Conservation (phyloP, 2,113 vertebrate species). For the Odocoileus hemionus region DNA sequence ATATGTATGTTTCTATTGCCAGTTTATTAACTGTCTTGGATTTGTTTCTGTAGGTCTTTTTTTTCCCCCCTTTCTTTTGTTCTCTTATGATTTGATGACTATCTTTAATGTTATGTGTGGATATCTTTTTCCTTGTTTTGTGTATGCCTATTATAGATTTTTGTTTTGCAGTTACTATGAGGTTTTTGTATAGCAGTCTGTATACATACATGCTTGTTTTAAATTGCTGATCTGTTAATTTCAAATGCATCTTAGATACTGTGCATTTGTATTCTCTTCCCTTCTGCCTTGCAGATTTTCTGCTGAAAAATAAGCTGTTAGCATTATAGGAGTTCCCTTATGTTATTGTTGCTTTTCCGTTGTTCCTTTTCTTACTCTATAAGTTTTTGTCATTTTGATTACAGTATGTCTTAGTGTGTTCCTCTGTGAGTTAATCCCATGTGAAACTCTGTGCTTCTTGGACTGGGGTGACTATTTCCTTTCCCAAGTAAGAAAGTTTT, state of each 20-base stretch:
- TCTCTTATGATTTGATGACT: not conserved
- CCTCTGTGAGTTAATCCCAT: not conserved
- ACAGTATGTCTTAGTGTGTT: not conserved
- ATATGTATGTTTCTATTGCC: not conserved
- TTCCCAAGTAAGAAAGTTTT: not conserved
- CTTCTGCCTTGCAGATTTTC: not conserved
- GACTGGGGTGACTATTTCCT: not conserved
- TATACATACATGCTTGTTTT: not conserved
- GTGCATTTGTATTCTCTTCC: not conserved
- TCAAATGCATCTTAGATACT: not conserved
- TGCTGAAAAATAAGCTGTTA: not conserved
- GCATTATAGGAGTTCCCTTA: not conserved
- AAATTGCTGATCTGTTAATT: not conserved
- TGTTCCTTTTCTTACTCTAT: not conserved
- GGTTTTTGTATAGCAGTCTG: not conserved
- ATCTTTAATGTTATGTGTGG: not conserved
- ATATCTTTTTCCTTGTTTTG: not conserved
- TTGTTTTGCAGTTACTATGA: not conserved
- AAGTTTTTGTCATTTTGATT: not conserved
- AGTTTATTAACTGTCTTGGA: not conserved
- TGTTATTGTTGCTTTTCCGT: not conserved
- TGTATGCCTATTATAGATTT: not conserved
- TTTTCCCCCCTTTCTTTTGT: not conserved
- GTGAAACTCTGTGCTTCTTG: not conserved
- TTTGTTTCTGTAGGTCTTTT: not conserved